Conservation (phyloP, 1,140 invertebrate genomes). For the Lepidotrigona ventralis region DNA sequence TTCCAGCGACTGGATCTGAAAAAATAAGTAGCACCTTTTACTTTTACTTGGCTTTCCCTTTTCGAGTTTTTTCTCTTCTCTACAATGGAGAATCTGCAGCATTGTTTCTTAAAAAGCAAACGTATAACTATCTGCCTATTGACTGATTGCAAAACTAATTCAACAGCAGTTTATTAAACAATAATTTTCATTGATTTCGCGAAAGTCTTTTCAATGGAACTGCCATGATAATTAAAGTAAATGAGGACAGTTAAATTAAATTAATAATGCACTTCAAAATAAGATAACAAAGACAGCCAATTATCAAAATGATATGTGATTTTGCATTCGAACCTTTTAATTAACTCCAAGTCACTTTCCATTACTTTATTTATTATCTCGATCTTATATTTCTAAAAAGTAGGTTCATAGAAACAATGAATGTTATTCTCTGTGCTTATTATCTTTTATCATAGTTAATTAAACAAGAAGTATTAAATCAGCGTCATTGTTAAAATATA, state of each 20-base stretch:
- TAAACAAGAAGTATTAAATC: no score
- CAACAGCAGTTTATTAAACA: neutral
- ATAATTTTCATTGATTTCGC: neutral
- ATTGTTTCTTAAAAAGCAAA: neutral
- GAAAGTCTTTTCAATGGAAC: neutral
- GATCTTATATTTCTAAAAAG: neutral
- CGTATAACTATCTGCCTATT: neutral
- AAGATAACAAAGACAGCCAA: neutral
- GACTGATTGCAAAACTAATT: constrained; percentile 2
- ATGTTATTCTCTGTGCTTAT: no score
- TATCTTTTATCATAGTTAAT: no score
- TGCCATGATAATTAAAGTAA: constrained; percentile 2
- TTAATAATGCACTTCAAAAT: neutral
- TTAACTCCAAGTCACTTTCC: neutral
- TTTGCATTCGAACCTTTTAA: neutral
- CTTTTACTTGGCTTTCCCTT: constrained; percentile 39
- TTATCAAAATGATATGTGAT: neutral
- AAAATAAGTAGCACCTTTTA: constrained; percentile 26
- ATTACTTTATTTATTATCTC: neutral
- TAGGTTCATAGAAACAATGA: neutral
- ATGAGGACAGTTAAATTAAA: neutral
- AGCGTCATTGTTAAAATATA: no score
- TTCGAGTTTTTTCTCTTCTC: constrained; percentile 1
- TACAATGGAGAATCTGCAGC: neutral
- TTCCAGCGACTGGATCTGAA: constrained; percentile 20